These are phyloP conservation scores for Eupithecia insigniata DNA, from an alignment of 2,888 invertebrate genomes.

Conservation along the genomic window DNA sequence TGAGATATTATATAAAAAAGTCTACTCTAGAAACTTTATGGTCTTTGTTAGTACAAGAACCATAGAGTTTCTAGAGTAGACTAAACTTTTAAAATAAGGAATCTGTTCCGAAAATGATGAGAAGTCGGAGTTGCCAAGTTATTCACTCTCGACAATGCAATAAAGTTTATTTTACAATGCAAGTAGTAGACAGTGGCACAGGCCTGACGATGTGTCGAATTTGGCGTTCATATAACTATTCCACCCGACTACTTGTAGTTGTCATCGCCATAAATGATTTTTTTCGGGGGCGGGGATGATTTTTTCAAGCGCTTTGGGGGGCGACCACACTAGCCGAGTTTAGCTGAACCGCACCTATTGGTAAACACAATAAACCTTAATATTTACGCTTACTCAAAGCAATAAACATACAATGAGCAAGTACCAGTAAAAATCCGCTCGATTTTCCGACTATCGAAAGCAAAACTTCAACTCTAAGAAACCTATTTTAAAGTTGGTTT, in stretches of 20 bases:
- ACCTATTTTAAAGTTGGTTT: conserved; percentile 42
- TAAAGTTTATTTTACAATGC: conserved; percentile 15
- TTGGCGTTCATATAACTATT: conserved; percentile 73
- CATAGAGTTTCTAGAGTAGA: too few species aligned
- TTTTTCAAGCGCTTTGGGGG: conserved; percentile 74
- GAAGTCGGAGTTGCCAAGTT: background rate
- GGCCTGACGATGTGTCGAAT: conserved; percentile 68
- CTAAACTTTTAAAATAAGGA: too few species aligned
- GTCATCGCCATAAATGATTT: conserved; percentile 70
- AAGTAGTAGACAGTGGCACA: conserved; percentile 31
- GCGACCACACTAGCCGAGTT: conserved; percentile 73
- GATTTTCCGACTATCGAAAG: conserved; percentile 47
- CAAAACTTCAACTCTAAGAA: conserved; percentile 44
- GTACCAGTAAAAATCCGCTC: conserved; percentile 70
- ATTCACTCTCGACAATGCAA: background rate
- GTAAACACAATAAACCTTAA: conserved; percentile 80
- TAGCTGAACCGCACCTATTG: conserved; percentile 67
- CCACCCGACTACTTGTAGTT: conserved; percentile 68
- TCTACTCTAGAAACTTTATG: too few species aligned
- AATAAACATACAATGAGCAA: conserved; percentile 78
- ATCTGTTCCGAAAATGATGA: too few species aligned
- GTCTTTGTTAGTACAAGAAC: too few species aligned
- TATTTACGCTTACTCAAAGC: conserved; percentile 78
- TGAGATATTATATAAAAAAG: too few species aligned
- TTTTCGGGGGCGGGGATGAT: conserved; percentile 63